Conservation (phyloP, 2,888 invertebrate species). For the Drosophila paranaensis region DNA sequence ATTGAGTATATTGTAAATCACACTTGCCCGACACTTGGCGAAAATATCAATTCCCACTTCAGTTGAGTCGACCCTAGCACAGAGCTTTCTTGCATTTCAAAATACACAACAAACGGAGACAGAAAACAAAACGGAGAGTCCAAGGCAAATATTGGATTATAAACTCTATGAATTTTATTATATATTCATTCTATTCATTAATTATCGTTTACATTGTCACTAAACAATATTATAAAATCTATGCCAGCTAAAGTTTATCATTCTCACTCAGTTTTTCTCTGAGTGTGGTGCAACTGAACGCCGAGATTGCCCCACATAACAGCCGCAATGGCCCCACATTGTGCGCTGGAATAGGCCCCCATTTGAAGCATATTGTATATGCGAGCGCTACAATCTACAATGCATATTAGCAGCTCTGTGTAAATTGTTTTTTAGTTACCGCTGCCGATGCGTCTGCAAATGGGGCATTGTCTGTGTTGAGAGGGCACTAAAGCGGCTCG, state of each 20-base stretch:
- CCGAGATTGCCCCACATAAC: constrained; percentile 16
- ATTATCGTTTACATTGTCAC: no score
- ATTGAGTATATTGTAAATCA: constrained; percentile 73
- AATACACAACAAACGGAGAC: no score
- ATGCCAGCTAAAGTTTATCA: neutral
- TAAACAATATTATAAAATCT: neutral
- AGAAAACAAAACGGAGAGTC: neutral
- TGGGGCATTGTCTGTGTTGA: constrained; percentile 68
- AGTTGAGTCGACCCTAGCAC: no score
- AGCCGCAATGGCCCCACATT: constrained; percentile 53
- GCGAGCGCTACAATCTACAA: constrained; percentile 24
- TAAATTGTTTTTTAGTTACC: constrained; percentile 67
- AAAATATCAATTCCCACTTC: neutral
- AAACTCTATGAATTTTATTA: no score
- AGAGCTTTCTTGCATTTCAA: no score
- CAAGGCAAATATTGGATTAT: no score
- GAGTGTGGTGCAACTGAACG: constrained; percentile 6
- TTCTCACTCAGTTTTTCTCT: neutral
- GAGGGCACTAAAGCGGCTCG: neutral
- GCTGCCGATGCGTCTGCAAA: constrained; percentile 62
- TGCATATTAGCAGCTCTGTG: constrained; percentile 66
- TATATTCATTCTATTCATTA: no score
- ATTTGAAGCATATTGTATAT: constrained; percentile 8
- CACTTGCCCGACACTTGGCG: constrained; percentile 47
- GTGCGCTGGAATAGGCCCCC: constrained; percentile 30